Evolutionary conservation across 2,888 invertebrate genomes (phyloP), one percentile per base, ranked within the genome.

Genomic region (Disparrhopalites patrizii): DNA sequence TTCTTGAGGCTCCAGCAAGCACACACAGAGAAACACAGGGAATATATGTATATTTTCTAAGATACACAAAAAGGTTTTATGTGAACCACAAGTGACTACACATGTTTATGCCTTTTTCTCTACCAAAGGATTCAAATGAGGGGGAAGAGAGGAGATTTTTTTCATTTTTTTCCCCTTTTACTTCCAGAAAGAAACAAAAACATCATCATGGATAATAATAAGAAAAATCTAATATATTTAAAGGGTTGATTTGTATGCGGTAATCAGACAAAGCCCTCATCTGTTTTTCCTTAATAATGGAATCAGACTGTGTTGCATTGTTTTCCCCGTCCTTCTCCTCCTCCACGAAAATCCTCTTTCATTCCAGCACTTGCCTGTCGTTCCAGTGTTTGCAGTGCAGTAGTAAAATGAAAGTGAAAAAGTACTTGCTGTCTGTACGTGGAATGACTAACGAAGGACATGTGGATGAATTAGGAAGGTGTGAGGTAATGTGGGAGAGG

Each of bases 261-360:
- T 4, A 7, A 13, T 3, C 4, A 43, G 3, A 3, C 5, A 43
- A 43, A 43, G 20, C 20, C 43, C 43, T 43, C 5, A 43, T 43
- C 20, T 13, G 18, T n/a, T 18, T 27, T 55, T 31, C 31, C 15
- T 27, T 18, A 13, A 13, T 57, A 66, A 66, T 66, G 27, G 64
- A 68, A 68, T 68, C 65, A 68, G 54, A 65, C 51, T 56, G 57
- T 64, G 61, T 56, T 18, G 40, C 55, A 36, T 54, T 8, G 33
- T 33, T 57, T 8, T 36, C 13, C 36, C 13, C 13, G 30, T 33
- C 54, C 33, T 31, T 20, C 54, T 20, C 20, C 33, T n/a, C 13
- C 4, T 43, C n/a, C 4, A 43, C 15, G 4, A 7, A 43, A 43
- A 43, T 43, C 20, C 18, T 7, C 20, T 43, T 43, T 43, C 43